Evolutionary conservation across 2,113 vertebrate species (phyloP), one percentile per base, ranked within the genome.

Genomic region (Mustela lutreola): DNA sequence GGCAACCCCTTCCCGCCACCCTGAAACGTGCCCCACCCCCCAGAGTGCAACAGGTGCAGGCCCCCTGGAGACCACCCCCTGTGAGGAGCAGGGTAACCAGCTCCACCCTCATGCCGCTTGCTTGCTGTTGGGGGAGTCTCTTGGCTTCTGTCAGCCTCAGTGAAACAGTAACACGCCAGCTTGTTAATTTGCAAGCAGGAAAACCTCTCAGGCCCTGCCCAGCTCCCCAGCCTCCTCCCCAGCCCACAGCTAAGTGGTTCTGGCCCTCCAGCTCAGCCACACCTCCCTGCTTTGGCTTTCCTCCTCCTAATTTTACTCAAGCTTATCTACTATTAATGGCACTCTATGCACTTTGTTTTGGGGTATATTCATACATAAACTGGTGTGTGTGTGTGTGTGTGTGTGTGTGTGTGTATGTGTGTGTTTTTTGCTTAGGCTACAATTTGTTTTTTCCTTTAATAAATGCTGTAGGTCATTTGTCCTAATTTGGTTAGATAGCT

Each of bases 401-500:
- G 53, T 56, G 56, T 56, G 56, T 56, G 56, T 62, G 84, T 89
- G 45, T 48, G 45, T 48, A 4, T 56, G 53, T 56, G 56, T 56
- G 56, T 56, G 56, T 62, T 79, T 89, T 42, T 53, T 82, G 71
- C 26, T 62, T 28, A 2, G 45, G 19, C 5, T 6, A 63, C 26
- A 91, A 36, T 80, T 85, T 73, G 67, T 33, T 9, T 50, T 94
- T 78, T 45, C 12, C 33, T 91, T 91, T 73, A 36, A 89, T 45
- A 3, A 48, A 53, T 56, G 42, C 31, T 45, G 3, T 63, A 67
- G 94, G 18, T 42, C 33, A 63, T 48, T 58, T 73, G 33, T 83
- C 89, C 45, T 89, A 81, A 39, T 90, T 92, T 89, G 36, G 39
- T 93, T 81, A 82, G 36, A 82, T 28, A 88, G 48, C 4, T 94